These are phyloP conservation scores for Caenorhabditis sp. DNA, from an alignment of 2,888 invertebrate genomes.

Conservation along the genomic window DNA sequence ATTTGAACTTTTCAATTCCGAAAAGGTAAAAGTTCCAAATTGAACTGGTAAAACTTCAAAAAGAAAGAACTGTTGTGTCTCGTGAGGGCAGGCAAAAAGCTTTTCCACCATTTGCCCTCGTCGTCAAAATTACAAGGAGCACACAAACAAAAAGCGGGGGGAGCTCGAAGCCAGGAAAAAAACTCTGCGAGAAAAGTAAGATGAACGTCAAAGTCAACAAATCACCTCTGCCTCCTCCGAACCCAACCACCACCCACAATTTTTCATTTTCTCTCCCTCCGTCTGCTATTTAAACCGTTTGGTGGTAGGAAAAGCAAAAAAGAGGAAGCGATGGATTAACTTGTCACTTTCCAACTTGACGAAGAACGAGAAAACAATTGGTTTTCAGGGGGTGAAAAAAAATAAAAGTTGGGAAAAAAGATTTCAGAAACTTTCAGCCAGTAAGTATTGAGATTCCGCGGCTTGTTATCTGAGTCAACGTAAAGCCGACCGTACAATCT, in stretches of 20 bases:
- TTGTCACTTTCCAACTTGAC: conserved; percentile 20
- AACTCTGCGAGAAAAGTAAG: conserved; percentile 31
- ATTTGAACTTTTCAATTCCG: not conserved
- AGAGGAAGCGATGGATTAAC: conserved; percentile 25
- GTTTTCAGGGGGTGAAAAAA: conserved; percentile 1
- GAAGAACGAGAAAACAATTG: not conserved
- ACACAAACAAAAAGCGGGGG: conserved; percentile 36
- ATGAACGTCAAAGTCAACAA: conserved; percentile 54
- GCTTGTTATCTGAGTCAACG: no score
- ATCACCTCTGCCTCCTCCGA: not conserved
- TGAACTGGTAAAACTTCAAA: conserved; percentile 16
- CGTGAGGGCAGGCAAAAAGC: conserved; percentile 27
- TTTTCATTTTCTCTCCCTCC: conserved; percentile 37
- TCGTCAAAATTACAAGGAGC: conserved; percentile 56
- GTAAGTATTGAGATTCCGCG: no score
- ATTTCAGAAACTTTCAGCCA: not conserved
- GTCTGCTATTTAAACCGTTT: conserved; percentile 42
- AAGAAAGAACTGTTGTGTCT: conserved; percentile 16
- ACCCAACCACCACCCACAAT: conserved; percentile 27
- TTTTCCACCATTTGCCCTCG: conserved; percentile 5
- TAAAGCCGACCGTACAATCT: no score
- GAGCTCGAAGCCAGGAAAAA: conserved; percentile 24
- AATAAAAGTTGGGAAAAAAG: not conserved
- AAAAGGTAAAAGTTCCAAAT: conserved; percentile 12
- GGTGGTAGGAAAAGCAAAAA: not conserved